These are phyloP conservation scores for Drosophila bunnanda DNA, from an alignment of 2,888 invertebrate species.

Conservation along the genomic window DNA sequence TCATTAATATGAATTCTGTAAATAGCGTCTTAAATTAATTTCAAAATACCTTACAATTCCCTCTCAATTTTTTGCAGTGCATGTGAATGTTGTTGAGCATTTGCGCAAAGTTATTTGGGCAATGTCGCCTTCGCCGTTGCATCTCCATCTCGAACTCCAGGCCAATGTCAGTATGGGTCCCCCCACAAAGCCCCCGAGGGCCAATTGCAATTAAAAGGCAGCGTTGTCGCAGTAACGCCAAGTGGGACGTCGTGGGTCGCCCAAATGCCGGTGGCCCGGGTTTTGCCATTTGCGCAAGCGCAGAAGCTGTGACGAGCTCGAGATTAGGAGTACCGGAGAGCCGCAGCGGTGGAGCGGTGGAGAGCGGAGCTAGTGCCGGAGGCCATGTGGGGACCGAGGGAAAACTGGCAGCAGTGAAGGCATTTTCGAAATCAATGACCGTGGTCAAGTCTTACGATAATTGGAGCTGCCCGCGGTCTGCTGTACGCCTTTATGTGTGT, in stretches of 20 bases:
- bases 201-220: constrained; percentile 34
- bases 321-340: constrained; percentile 1
- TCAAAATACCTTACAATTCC: too few species aligned
- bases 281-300: constrained; percentile 71
- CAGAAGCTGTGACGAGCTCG: constrained; percentile 53
- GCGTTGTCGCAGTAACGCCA: constrained; percentile 19
- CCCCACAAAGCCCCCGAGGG: constrained; percentile 16
- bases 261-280: constrained; percentile 39
- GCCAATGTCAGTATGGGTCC: constrained; percentile 13
- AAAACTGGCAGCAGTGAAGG: constrained; percentile 34
- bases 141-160: constrained; percentile 2
- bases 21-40: too few species aligned
- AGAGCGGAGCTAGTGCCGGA: not conserved
- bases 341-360: not conserved
- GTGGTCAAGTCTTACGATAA: constrained; percentile 76
- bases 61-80: not conserved
- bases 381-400: constrained; percentile 9
- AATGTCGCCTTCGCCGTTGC: constrained; percentile 31
- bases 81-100: constrained; percentile 39
- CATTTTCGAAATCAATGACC: constrained; percentile 82
- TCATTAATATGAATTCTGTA: too few species aligned
- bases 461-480: constrained; percentile 57
- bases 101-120: constrained; percentile 58
- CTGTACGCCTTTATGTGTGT: constrained; percentile 29
- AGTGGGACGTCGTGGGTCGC: constrained; percentile 18